These are phyloP conservation scores for Heliconius hermathena DNA, from an alignment of 1,140 invertebrate genomes.

Conservation along the genomic window DNA sequence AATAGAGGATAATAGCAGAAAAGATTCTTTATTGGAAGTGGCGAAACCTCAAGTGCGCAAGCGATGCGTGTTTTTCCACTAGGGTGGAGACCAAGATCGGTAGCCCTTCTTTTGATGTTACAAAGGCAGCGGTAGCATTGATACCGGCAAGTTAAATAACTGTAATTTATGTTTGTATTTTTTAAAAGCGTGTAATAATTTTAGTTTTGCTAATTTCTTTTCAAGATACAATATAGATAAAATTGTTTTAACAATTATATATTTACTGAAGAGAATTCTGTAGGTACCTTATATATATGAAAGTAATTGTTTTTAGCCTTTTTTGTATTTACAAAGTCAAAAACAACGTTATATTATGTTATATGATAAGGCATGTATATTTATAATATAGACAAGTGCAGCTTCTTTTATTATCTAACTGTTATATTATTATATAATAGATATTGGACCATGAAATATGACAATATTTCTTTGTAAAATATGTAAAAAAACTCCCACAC, in stretches of 20 bases:
- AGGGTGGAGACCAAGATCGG: constrained; percentile 53
- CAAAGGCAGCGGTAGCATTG: constrained; percentile 52
- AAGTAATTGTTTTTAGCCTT: neutral
- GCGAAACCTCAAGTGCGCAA: constrained; percentile 72
- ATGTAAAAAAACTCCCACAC: constrained; percentile 18
- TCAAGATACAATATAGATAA: neutral
- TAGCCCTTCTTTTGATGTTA: constrained; percentile 51
- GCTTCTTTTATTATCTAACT: neutral
- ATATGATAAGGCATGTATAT: neutral
- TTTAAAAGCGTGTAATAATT: neutral
- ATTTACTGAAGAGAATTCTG: neutral
- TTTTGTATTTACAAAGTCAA: too few species aligned
- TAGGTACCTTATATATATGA: neutral
- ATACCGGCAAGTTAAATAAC: constrained; percentile 27
- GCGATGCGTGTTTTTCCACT: constrained; percentile 59
- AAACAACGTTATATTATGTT: too few species aligned
- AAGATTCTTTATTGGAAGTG: constrained; percentile 67
- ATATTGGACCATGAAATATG: constrained; percentile 9
- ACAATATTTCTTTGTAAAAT: constrained; percentile 25
- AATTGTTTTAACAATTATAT: neutral
- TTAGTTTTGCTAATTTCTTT: neutral
- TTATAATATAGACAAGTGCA: neutral
- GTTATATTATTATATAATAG: neutral
- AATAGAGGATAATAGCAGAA: constrained; percentile 48
- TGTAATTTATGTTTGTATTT: constrained; percentile 29